phyloP scores from a whole-genome alignment of 2,797 vertebrate species.

The Malacoctenus gilli region DNA sequence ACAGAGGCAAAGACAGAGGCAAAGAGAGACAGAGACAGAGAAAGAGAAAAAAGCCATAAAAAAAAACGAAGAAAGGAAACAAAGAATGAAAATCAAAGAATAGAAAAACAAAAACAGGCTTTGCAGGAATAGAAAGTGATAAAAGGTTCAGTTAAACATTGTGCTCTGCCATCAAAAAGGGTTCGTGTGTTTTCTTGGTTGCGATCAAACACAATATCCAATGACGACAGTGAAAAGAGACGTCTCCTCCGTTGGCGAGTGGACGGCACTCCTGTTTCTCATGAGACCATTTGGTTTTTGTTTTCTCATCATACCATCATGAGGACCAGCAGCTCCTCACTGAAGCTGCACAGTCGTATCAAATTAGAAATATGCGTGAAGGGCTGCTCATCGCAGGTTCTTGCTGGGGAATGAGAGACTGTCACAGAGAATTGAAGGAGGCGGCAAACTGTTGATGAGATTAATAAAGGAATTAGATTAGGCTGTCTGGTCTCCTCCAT shows the following conservation, averaged over 20 bases:
- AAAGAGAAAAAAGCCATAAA: too few relatives aligned
- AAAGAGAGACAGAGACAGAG: too few relatives aligned
- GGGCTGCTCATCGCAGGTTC: too few relatives aligned
- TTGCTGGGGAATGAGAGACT: background rate
- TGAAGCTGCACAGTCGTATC: background rate
- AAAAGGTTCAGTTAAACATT: too few relatives aligned
- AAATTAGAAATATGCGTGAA: background rate
- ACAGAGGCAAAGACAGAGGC: too few relatives aligned
- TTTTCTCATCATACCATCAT: background rate
- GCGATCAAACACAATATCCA: background rate
- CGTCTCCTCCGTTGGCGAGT: background rate
- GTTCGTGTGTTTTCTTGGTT: background rate
- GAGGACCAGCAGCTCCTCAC: background rate
- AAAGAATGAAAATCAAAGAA: too few relatives aligned
- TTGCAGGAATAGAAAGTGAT: too few relatives aligned
- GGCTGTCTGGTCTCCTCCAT: background rate
- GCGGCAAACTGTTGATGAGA: slow-evolving; percentile 1
- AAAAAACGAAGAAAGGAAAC: too few relatives aligned
- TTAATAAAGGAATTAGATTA: slow-evolving; percentile 13
- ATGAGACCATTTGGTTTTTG: background rate
- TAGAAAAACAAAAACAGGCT: too few relatives aligned
- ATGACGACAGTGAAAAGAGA: background rate
- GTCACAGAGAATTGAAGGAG: slow-evolving; percentile 3
- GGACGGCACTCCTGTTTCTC: background rate
- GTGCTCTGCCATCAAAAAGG: too few relatives aligned